These are phyloP conservation scores for Caenorhabditis zanzibari DNA, from an alignment of 2,888 invertebrate species.

Conservation along the genomic window DNA sequence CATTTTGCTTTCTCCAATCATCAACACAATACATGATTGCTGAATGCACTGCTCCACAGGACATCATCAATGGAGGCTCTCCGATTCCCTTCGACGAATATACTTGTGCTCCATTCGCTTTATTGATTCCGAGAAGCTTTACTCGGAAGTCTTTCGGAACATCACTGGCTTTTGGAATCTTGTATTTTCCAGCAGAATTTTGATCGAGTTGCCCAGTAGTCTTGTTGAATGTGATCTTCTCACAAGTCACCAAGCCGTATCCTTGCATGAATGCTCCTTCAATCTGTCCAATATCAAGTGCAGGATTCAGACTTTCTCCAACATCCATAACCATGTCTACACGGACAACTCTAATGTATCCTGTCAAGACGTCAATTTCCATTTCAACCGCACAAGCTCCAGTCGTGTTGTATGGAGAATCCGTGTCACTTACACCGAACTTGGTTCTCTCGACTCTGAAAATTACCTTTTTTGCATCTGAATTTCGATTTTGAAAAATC, in stretches of 20 bases:
- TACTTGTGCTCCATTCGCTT: conserved; percentile 91
- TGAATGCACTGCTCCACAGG: conserved; percentile 91
- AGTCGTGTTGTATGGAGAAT: conserved; percentile 89
- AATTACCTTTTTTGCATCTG: background rate
- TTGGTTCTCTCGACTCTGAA: conserved; percentile 69
- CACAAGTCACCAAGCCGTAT: conserved; percentile 92
- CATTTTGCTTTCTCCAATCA: conserved; percentile 43
- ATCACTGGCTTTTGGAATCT: conserved; percentile 93
- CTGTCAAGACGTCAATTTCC: conserved; percentile 94
- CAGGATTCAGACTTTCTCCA: conserved; percentile 95
- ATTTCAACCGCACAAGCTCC: conserved; percentile 92
- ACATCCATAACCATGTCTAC: conserved; percentile 97
- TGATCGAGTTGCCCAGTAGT: conserved; percentile 86
- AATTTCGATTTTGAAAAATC: conserved; percentile 2
- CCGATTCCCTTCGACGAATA: conserved; percentile 90
- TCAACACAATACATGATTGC: conserved; percentile 86
- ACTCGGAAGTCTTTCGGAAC: conserved; percentile 95
- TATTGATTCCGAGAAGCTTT: conserved; percentile 91
- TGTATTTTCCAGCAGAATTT: conserved; percentile 93
- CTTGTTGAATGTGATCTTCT: conserved; percentile 87
- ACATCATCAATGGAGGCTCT: conserved; percentile 75
- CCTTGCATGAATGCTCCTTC: conserved; percentile 94
- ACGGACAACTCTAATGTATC: conserved; percentile 91
- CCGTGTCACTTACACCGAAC: conserved; percentile 56
- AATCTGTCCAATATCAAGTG: conserved; percentile 96